Evolutionary conservation across 2,888 invertebrate genomes (phyloP), one percentile per base, ranked within the genome.

Genomic region (Dione vanillae): DNA sequence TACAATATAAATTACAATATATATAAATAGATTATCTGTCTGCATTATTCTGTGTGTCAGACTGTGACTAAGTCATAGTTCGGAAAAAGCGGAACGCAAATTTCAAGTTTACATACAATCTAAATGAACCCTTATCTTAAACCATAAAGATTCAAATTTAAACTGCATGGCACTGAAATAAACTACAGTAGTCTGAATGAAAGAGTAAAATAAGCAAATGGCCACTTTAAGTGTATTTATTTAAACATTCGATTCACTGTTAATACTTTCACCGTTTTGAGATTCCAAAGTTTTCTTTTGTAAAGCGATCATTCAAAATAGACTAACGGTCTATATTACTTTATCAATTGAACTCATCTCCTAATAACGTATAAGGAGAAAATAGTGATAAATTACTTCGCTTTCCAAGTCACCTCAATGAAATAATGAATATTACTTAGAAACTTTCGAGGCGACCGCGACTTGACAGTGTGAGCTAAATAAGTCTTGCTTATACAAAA

Each of bases 21-120:
- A 19, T 49, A 61, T 45, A 61, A 35, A 61, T 61, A 61, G 45
- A 61, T 45, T 45, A 56, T 61, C 45, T 74, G 27, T 37, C 37
- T 64, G 69, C 52, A 51, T 40, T 74, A 70, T 73, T 65, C 74
- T 75, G 58, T 67, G 68, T 14, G 67, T 64, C 59, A 65, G 47
- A 62, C 68, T 56, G 62, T 74, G 75, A 72, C 71, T 74, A 73
- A 74, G 65, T 66, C 61, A 49, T 59, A 67, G 72, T 62, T 64
- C 70, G 77, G 75, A 74, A 75, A 73, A 74, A 73, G 72, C 74
- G 70, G 67, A 72, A 77, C 61, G 67, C 68, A 70, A 70, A 74
- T 74, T 65, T 40, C 70, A 69, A 20, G 19, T 35, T 40, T 14
- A 59, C 51, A 35, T 16, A 19, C 35, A 56, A 20, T 59, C 35